phyloP scores from a whole-genome alignment of 2,797 vertebrate genomes.

The Buphagus erythrorhynchus region DNA sequence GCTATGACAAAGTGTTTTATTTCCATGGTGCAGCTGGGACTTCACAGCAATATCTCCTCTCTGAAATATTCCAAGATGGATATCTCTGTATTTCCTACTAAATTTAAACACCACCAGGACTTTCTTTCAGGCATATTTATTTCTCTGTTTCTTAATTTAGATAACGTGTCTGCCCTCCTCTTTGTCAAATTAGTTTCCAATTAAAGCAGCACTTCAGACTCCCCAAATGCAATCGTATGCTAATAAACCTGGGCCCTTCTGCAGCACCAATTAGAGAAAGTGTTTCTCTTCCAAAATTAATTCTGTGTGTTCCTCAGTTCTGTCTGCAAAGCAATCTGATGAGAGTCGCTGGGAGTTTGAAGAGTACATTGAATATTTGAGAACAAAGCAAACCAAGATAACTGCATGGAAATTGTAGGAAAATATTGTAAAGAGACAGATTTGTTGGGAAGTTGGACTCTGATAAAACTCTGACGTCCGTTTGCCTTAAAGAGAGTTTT shows the following conservation, averaged over 20 bases:
- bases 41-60: neutral
- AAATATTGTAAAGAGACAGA: neutral
- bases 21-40: neutral
- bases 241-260: constrained; percentile 8
- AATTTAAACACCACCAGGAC: neutral
- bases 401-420: neutral
- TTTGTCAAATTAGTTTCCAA: constrained; percentile 23
- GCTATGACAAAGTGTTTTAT: neutral
- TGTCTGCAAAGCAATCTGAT: neutral
- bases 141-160: constrained; percentile 10
- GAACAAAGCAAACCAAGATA: neutral
- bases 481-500: neutral
- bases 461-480: neutral
- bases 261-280: neutral
- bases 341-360: neutral
- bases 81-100: neutral
- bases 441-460: neutral
- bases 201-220: constrained; percentile 32
- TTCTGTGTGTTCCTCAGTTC: neutral
- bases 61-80: neutral
- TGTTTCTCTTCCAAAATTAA: neutral
- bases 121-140: neutral
- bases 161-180: neutral
- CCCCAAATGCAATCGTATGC: neutral
- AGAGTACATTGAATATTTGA: neutral